Percentiles rank a stretch among this genome's conserved stretches.
These are phyloP conservation scores for Oedothorax gibbosus DNA, from an alignment of 1,140 invertebrate genomes.

Conservation along the genomic window DNA sequence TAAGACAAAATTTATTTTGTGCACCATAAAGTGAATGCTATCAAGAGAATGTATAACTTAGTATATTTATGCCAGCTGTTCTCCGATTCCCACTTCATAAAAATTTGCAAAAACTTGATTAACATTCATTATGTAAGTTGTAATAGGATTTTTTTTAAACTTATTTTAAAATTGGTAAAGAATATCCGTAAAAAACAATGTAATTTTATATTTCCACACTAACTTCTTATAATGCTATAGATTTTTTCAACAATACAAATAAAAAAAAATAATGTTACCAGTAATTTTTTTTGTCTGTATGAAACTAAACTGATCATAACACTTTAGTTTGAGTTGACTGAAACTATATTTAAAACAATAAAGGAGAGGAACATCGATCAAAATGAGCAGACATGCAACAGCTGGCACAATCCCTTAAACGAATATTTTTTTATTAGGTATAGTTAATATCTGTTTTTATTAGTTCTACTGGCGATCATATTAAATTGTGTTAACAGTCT, in stretches of 20 bases:
- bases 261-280: neutral
- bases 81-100: neutral
- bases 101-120: neutral
- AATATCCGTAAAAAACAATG: too few species aligned
- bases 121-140: too few species aligned
- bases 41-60: constrained; percentile 28
- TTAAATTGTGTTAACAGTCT: constrained; percentile 16
- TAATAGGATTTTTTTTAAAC: neutral
- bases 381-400: neutral
- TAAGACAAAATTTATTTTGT: neutral
- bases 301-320: neutral
- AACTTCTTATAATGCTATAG: neutral
- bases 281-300: neutral
- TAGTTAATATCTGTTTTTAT: constrained; percentile 14
- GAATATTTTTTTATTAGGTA: constrained; percentile 20
- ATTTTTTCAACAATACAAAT: neutral
- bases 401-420: constrained; percentile 7
- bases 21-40: constrained; percentile 29
- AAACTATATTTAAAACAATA: neutral
- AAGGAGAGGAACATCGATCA: neutral
- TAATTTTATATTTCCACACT: neutral
- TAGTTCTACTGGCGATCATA: neutral
- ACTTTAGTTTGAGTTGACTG: neutral
- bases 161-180: neutral
- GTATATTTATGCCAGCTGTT: constrained; percentile 15